Evolutionary conservation across 1,140 invertebrate genomes (phyloP), one percentile per base, ranked within the genome.

Genomic region (Scaptomyza pallida): DNA sequence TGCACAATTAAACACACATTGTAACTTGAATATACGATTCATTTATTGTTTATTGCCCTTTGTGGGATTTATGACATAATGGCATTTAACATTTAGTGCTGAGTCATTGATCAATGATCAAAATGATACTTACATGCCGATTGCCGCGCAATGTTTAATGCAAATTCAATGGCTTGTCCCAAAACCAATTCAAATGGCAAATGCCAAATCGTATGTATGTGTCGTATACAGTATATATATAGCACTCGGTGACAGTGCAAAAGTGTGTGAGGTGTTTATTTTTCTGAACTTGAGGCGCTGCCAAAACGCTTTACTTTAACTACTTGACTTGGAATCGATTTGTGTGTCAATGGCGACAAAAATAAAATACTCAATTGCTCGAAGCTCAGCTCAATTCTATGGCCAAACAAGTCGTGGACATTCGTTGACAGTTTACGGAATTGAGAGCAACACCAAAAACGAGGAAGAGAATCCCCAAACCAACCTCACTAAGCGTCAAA

Each of bases 341-440:
- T 64, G 43, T 64, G 52, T 64, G 61, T 64, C 61, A 54, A 54
- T 54, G 51, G 35, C 51, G 35, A 54, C n/a, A 12, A n/a, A 26
- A 26, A 26, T 23, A 3, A 26, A 26, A 26, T 8, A 21, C 19
- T 10, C 17, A 40, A 56, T 30, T 30, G 10, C 37, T 35, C n/a
- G 5, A 2, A 43, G 54, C 26, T 30, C 26, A 30, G 16, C 21
- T 43, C 30, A 5, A 33, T 57, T 30, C 26, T 9, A 35, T 35
- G 16, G 41, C 6, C 3, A 19, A 15, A 21, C 55, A 13, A 33
- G 35, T 21, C 12, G 19, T 43, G 52, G 52, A 63, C 60, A 63
- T 63, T 63, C 48, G 41, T 41, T 13, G 13, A 13, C 40, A 30
- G 5, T 6, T 15, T 30, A 35, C 21, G 33, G 17, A 62, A 69